Percentiles rank a stretch among this genome's conserved stretches.
phyloP scores from a whole-genome alignment of 2,888 invertebrate genomes.

The Gari tellinella region DNA sequence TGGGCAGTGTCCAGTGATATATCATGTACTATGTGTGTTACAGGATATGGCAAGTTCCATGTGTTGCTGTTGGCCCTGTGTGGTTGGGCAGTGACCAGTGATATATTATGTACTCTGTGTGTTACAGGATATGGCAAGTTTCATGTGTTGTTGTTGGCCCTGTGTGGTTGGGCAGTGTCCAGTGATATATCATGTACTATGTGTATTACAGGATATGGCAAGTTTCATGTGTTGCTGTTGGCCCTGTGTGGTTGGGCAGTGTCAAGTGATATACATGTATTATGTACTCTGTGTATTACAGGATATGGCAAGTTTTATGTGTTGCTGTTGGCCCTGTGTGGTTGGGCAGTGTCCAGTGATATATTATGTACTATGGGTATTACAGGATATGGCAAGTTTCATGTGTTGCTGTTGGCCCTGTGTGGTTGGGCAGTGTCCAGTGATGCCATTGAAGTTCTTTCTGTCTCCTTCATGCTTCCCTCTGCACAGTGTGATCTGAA shows the following conservation, averaged over 20 bases:
- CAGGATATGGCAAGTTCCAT: too few species aligned
- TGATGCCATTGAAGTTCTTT: constrained; percentile 97
- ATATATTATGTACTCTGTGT: too few species aligned
- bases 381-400: constrained; percentile 93
- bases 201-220: constrained; percentile 89
- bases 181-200: constrained; percentile 98
- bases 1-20: too few species aligned
- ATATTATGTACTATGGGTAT: background rate
- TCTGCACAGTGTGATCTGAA: constrained; percentile 96
- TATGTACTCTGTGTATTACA: too few species aligned
- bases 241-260: constrained; percentile 97
- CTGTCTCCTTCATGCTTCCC: constrained; percentile 95
- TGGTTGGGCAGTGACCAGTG: too few species aligned
- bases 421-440: constrained; percentile 96
- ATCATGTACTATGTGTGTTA: too few species aligned
- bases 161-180: constrained; percentile 96
- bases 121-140: constrained; percentile 92
- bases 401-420: constrained; percentile 94
- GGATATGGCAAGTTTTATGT: constrained; percentile 96
- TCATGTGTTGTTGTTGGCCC: constrained; percentile 94
- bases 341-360: constrained; percentile 96
- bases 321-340: constrained; percentile 96
- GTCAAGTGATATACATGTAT: constrained; percentile 94
- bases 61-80: too few species aligned
- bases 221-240: constrained; percentile 95